Evolutionary conservation across 1,140 invertebrate species (phyloP), one percentile per base, ranked within the genome.

Genomic region (Samia ricini): DNA sequence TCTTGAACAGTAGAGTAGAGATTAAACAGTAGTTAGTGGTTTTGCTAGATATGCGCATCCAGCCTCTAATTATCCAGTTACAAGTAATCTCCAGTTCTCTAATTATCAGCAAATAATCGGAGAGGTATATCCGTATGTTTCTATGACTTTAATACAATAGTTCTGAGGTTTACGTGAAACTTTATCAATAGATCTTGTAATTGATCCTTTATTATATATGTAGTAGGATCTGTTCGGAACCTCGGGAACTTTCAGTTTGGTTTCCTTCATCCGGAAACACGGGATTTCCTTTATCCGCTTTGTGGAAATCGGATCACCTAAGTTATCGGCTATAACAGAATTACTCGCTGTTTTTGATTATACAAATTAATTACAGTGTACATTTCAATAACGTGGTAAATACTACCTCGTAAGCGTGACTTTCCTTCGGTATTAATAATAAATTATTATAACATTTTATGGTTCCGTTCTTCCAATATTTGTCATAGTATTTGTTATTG

Each of bases 1-100:
- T 42, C 26, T 26, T 19, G 22, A 20, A 22, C 19, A 48, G 5
- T 60, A 20, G 10, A 69, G 49, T 51, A 73, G 52, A 57, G 50
- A 33, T 69, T 69, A 42, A 72, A 72, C 12, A 69, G 49, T 7
- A 2, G 64, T 62, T 4, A 68, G 48, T 7, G 59, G 62, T 15
- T 10, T 42, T 18, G 26, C 64, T 57, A 67, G 52, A 12, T 51
- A 60, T 1, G 10, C n/a, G 24, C 26, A 33, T 51, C 56, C 62
- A 10, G 36, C 42, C 49, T 64, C 63, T 42, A 64, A 29, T 22
- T 51, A 26, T 51, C 68, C 65, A 10, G 68, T 67, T 1, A n/a
- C n/a, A n/a, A n/a, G 60, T 59, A 4, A 67, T 23, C n/a, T 18
- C 29, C 60, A 49, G 29, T 60, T 54, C 6, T 33, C 18, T 2